Percentiles rank a stretch among this genome's conserved stretches.
phyloP scores from a whole-genome alignment of 1,140 invertebrate genomes.

The Chironomus striatipennis region DNA sequence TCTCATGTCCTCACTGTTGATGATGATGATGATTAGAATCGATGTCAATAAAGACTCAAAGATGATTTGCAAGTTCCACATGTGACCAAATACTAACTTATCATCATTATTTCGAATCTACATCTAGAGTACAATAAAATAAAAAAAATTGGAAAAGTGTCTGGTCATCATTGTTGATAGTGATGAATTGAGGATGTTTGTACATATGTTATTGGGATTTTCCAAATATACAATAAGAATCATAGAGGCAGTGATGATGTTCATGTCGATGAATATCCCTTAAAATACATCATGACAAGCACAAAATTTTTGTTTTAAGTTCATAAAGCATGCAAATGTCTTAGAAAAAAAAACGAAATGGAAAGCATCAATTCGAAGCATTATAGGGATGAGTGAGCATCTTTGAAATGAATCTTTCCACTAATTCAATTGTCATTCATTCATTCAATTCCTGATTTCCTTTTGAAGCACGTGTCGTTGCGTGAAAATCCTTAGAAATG shows the following conservation, averaged over 20 bases:
- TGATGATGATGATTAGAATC: too few relatives aligned
- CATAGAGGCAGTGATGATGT: neutral
- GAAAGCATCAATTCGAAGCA: neutral
- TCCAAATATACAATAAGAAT: too few relatives aligned
- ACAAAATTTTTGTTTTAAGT: neutral
- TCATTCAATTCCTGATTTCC: slow-evolving; percentile 11
- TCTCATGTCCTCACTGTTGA: too few relatives aligned
- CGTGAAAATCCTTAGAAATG: neutral
- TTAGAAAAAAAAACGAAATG: too few relatives aligned
- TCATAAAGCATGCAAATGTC: slow-evolving; percentile 5
- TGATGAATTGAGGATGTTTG: slow-evolving; percentile 12
- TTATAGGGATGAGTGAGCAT: neutral
- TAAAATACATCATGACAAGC: neutral
- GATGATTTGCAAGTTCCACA: neutral
- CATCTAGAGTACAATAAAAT: neutral
- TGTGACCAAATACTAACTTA: neutral
- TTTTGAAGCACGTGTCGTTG: neutral
- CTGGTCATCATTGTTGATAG: slow-evolving; percentile 11
- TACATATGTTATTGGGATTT: neutral
- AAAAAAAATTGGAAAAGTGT: neutral
- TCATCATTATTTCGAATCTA: neutral
- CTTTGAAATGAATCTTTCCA: neutral
- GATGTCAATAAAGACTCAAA: neutral
- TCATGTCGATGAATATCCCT: neutral
- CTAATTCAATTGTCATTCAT: neutral